Evolutionary conservation across 2,113 vertebrate species (phyloP).

Genomic region (Nansenia antarctica): DNA sequence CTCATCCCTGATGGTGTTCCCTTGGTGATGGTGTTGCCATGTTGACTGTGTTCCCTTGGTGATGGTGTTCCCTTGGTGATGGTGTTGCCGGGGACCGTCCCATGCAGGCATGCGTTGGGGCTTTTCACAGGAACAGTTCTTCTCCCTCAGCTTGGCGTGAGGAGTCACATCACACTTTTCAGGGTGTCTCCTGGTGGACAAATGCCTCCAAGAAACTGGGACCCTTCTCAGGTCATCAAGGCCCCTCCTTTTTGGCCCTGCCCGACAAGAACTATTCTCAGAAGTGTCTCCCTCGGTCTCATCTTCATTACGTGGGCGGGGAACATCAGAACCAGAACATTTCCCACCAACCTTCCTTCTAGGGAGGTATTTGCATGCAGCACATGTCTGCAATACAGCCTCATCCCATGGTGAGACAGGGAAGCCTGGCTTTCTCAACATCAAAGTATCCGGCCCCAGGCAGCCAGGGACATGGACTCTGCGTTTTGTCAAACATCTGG

Average conservation of each 20-base stretch:
- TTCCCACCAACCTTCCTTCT: slow-evolving; percentile 30
- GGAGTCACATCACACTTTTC: slow-evolving; percentile 26
- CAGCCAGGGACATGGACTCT: background rate
- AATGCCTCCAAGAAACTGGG: slow-evolving; percentile 9
- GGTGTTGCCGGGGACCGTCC: slow-evolving; percentile 32
- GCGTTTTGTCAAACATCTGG: slow-evolving; percentile 54
- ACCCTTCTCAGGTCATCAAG: slow-evolving; percentile 5
- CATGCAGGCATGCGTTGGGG: background rate
- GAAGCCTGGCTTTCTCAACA: slow-evolving; percentile 35
- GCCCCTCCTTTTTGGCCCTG: slow-evolving; percentile 6
- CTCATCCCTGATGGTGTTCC: slow-evolving; percentile 47
- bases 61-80: slow-evolving; percentile 35
- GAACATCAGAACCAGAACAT: background rate
- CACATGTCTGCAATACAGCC: slow-evolving; percentile 36
- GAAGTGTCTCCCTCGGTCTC: slow-evolving; percentile 57
- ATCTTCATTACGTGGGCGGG: background rate
- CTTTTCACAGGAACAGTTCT: slow-evolving; percentile 34
- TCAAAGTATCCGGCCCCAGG: slow-evolving; percentile 18
- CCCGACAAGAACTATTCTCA: slow-evolving; percentile 45
- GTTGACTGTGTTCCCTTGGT: too few species aligned
- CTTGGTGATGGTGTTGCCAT: slow-evolving; percentile 32
- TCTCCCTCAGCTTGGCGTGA: slow-evolving; percentile 48
- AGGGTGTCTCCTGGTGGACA: slow-evolving; percentile 41
- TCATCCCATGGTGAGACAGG: slow-evolving; percentile 54
- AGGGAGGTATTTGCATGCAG: slow-evolving; percentile 47